Evolutionary conservation across 2,888 invertebrate species (phyloP).

Genomic region (Ariolimax columbianus): DNA sequence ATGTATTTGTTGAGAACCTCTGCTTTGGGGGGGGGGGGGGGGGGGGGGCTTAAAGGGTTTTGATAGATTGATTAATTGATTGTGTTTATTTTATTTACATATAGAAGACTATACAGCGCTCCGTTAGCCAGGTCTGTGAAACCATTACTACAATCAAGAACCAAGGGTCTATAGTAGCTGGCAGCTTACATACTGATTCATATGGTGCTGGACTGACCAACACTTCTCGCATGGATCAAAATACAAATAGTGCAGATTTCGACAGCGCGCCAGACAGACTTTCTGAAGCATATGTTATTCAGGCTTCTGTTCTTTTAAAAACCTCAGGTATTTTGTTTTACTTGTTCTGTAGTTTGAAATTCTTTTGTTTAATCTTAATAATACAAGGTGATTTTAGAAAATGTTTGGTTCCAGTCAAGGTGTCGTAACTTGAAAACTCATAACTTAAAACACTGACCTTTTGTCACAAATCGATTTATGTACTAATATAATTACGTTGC

Average conservation of each 20-base stretch:
- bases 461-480: too few species aligned
- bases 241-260: background rate
- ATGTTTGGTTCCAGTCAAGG: too few species aligned
- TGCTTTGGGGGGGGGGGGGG: background rate
- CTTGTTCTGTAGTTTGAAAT: background rate
- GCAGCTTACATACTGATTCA: background rate
- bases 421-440: background rate
- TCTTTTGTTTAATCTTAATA: background rate
- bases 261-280: slow-evolving; percentile 21
- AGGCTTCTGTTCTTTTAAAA: slow-evolving; percentile 22
- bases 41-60: too few species aligned
- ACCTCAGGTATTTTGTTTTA: slow-evolving; percentile 6
- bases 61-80: too few species aligned
- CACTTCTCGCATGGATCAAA: background rate
- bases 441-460: too few species aligned
- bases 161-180: slow-evolving; percentile 45
- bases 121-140: slow-evolving; percentile 59
- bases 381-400: too few species aligned
- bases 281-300: slow-evolving; percentile 49
- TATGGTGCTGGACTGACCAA: background rate
- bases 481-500: too few species aligned
- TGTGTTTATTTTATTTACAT: too few species aligned
- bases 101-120: slow-evolving; percentile 62
- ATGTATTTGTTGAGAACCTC: background rate
- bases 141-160: slow-evolving; percentile 57